Base-by-base conservation (phyloP, 2,888 invertebrate species). In the Microctonus brassicae region DNA sequence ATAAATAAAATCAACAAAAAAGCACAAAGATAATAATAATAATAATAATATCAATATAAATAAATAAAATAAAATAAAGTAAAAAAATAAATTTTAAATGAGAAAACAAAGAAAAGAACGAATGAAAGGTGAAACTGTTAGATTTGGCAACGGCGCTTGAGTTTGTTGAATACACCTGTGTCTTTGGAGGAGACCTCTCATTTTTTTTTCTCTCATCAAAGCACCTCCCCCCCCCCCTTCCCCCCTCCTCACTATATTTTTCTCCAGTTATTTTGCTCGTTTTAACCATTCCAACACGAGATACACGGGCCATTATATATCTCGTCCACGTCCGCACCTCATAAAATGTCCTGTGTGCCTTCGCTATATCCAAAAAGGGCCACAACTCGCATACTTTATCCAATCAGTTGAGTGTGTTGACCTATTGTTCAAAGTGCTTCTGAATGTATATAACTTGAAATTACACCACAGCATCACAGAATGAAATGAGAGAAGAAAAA, bases 251-350 rank as follows among this genome's bases (percentile, higher is more conserved):
- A 60, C 58, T 72, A 73, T 73, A 47, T 63, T 63, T 47, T 63
- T 73, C 60, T 57, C 24, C 69, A 42, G 55, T 63, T 69, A 63
- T 72, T 75, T 64, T 69, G 69, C 61, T 74, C 58, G 64, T 68
- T 75, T 72, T 69, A 64, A 53, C 52, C 70, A 57, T 67, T 65
- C 61, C 64, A 69, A 52, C 52, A 55, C 62, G 62, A 72, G 72
- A n/a, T n/a, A 52, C 70, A 73, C 69, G 63, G 70, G 67, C 69
- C 73, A 68, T 68, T 76, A 75, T 69, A 72, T 70, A 70, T 70
- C 72, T 57, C 60, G 57, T 61, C 53, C 65, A 71, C 71, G 75
- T 78, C 73, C 69, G 68, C 78, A 77, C 78, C 77, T 78, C 77
- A 77, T 78, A 77, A 78, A 78, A 76, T 71, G 57, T 58, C 69